Evolutionary conservation across 2,888 invertebrate genomes (phyloP), one percentile per base, ranked within the genome.

Genomic region (Vandiemenella viatica): DNA sequence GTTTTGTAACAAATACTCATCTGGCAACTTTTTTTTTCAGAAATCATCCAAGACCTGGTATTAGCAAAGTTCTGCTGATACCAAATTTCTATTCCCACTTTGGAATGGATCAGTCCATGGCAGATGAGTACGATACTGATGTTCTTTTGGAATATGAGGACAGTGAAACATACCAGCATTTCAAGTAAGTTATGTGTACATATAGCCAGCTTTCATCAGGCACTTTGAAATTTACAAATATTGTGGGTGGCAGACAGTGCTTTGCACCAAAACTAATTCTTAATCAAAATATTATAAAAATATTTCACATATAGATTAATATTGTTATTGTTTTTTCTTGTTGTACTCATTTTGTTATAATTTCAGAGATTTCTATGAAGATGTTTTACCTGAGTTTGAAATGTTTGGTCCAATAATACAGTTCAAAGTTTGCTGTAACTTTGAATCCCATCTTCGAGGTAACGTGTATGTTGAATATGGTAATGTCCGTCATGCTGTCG

Each of bases 391-490:
- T 2, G 93, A 95, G 67, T 75, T 95, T 62, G 77, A 83, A 61
- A 60, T 57, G 20, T 58, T 58, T 50, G 73, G 72, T 6, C 59
- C 58, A 19, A 63, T 72, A 6, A 55, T 65, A 5, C 69, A 70
- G 58, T 53, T 55, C 37, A 51, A 54, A 18, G 49, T 53, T 13
- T 90, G 91, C 62, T 79, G 83, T 59, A 96, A 95, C 65, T 78
- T 76, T 47, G 86, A 89, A 63, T 72, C 80, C 43, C 92, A 95
- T 68, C 72, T 95, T 13, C 72, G 91, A 38, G 95, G 95, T 0
- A 92, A 95, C 66, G 83, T 91, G 22, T 92, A 90, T 62, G 74
- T 92, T 20, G 87, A 92, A 62, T 95, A 79, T 67, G 65, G 62
- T 5, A 70, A 66, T 0, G 72, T 74, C 54, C 64, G 74, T 58